Evolutionary conservation across 2,797 vertebrate species (phyloP).

Genomic region (Nannoperca obscura): DNA sequence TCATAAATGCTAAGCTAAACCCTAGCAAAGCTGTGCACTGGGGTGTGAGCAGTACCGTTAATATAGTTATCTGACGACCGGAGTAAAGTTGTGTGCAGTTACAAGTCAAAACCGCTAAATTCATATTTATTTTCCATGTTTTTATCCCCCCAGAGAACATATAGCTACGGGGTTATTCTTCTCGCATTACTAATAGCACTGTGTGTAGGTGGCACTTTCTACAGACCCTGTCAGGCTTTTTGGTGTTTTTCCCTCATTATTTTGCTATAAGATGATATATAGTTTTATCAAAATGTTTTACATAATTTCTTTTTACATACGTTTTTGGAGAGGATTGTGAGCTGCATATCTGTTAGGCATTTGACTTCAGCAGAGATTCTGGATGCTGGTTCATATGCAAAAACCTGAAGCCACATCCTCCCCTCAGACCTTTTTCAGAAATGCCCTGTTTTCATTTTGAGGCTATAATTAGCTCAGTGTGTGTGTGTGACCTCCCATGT

Average conservation of each 20-base stretch:
- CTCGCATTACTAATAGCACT: neutral
- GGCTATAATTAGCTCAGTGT: slow-evolving; percentile 73
- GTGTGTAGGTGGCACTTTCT: slow-evolving; percentile 4
- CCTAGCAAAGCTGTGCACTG: neutral
- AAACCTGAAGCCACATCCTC: slow-evolving; percentile 46
- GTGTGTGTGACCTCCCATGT: slow-evolving; percentile 43
- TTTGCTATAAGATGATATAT: neutral
- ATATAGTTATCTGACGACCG: neutral
- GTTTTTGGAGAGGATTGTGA: neutral
- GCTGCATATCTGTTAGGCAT: neutral
- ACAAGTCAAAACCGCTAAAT: neutral
- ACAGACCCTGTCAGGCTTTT: neutral
- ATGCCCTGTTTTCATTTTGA: slow-evolving; percentile 76
- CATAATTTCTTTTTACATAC: neutral
- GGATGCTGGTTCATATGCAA: slow-evolving; percentile 18
- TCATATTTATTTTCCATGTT: neutral
- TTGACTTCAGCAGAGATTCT: slow-evolving; percentile 8
- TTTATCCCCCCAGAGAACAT: neutral
- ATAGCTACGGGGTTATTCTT: neutral
- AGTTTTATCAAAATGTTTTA: neutral
- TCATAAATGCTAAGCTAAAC: slow-evolving; percentile 4
- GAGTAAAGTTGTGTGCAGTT: neutral
- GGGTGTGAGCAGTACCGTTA: no score
- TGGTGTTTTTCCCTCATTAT: neutral
- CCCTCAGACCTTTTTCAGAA: slow-evolving; percentile 40